phyloP scores from a whole-genome alignment of 1,140 invertebrate species.

The fruit fly (Drosophila melanogaster) region DNA sequence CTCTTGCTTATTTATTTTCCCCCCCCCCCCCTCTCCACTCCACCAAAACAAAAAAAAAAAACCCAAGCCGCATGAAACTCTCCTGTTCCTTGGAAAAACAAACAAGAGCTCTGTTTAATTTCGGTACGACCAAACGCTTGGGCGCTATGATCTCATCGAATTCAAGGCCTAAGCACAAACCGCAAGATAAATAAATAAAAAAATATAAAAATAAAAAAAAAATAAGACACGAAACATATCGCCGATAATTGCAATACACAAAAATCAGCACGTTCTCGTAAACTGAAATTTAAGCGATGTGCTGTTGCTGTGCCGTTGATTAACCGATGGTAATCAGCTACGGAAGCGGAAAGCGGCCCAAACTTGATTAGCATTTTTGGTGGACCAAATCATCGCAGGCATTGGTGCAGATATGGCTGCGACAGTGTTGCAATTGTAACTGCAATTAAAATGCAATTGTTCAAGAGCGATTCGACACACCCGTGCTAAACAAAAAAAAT shows the following conservation, averaged over 20 bases:
- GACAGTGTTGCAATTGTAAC: conserved; percentile 47
- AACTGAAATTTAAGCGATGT: conserved; percentile 7
- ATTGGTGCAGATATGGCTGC: neutral
- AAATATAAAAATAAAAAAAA: conserved; percentile 17
- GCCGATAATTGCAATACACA: conserved; percentile 28
- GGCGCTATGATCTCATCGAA: conserved; percentile 38
- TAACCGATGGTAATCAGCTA: conserved; percentile 43
- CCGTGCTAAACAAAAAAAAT: conserved; percentile 15
- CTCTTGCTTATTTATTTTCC: conserved; percentile 17
- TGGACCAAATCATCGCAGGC: conserved; percentile 6
- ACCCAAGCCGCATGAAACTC: neutral
- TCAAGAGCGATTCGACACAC: conserved; percentile 21
- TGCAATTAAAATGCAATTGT: conserved; percentile 61
- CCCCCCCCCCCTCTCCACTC: too few relatives aligned
- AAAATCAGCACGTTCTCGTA: conserved; percentile 34
- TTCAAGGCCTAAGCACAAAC: conserved; percentile 34
- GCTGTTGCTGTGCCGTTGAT: conserved; percentile 3
- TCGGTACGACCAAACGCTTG: neutral
- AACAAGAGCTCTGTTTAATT: conserved; percentile 19
- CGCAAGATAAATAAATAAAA: conserved; percentile 30
- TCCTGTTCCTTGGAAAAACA: conserved; percentile 16
- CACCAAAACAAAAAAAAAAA: neutral
- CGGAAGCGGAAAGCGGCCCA: conserved; percentile 41
- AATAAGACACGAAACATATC: conserved; percentile 22
- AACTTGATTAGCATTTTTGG: conserved; percentile 57